phyloP scores from a whole-genome alignment of 2,113 vertebrate species.

The Megaceryle maxima region DNA sequence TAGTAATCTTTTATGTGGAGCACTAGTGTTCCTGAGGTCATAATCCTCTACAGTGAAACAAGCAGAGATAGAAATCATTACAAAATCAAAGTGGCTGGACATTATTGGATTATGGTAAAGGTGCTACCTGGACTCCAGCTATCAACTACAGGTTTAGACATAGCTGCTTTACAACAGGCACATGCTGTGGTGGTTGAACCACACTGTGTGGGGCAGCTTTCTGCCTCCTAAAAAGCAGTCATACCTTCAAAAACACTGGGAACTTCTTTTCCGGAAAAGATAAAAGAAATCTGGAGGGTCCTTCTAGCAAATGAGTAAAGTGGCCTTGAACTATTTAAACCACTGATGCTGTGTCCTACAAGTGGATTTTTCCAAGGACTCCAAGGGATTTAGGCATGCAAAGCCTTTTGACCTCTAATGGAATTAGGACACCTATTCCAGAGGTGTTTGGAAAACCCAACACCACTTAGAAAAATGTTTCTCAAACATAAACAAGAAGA shows the following conservation, averaged over 20 bases:
- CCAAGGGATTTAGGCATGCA: not conserved
- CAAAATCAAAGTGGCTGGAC: not conserved
- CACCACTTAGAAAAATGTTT: not conserved
- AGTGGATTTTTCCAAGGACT: slow-evolving; percentile 5
- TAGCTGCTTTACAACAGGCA: not conserved
- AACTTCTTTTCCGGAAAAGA: not conserved
- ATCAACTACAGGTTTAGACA: not conserved
- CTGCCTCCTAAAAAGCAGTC: not conserved
- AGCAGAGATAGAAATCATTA: slow-evolving; percentile 20
- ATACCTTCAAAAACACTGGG: not conserved
- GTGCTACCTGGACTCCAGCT: not conserved
- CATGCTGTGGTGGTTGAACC: not conserved
- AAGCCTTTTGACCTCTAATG: slow-evolving; percentile 16
- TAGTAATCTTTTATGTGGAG: slow-evolving; percentile 58
- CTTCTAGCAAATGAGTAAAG: not conserved
- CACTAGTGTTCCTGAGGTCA: slow-evolving; percentile 6
- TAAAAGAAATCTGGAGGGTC: slow-evolving; percentile 25
- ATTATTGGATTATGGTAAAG: not conserved
- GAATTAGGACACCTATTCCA: slow-evolving; percentile 33
- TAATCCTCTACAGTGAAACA: slow-evolving; percentile 38
- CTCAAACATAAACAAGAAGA: not conserved
- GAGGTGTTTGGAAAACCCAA: slow-evolving; percentile 1
- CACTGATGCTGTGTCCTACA: not conserved
- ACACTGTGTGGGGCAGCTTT: not conserved
- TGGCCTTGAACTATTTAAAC: not conserved